Conservation (phyloP, 2,888 invertebrate genomes). For the Campoplex capitator region DNA sequence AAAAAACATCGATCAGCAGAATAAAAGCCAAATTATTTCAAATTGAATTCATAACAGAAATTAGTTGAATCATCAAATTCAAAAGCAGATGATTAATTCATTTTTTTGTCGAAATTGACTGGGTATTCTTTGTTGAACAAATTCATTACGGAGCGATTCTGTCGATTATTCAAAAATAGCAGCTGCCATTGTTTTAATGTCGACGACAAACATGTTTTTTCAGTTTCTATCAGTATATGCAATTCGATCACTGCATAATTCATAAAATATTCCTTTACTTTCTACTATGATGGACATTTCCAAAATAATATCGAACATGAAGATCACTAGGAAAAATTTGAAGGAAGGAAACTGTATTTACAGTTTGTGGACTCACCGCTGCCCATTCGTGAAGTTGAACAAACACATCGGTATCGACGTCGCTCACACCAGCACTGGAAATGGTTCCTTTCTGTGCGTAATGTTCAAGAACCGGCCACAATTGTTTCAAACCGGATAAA, state of each 20-base stretch:
- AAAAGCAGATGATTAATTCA: background rate
- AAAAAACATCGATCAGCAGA: background rate
- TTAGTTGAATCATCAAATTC: background rate
- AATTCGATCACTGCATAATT: too few species aligned
- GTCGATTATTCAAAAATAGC: background rate
- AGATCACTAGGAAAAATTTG: background rate
- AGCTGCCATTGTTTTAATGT: background rate
- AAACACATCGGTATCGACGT: slow-evolving; percentile 93
- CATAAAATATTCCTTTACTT: too few species aligned
- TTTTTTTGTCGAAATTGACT: background rate
- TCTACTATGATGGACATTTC: background rate
- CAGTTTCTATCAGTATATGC: too few species aligned
- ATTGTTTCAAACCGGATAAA: slow-evolving; percentile 86
- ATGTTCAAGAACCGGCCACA: slow-evolving; percentile 92
- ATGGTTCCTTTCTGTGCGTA: slow-evolving; percentile 89
- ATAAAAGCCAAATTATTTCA: background rate
- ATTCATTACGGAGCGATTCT: too few species aligned
- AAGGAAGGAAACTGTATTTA: background rate
- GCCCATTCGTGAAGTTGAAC: slow-evolving; percentile 91
- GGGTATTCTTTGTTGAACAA: too few species aligned
- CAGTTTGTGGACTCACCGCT: slow-evolving; percentile 82
- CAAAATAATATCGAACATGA: background rate
- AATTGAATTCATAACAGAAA: background rate
- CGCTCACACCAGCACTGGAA: slow-evolving; percentile 91
- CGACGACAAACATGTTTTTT: background rate